Evolutionary conservation across 2,888 invertebrate genomes (phyloP).

Genomic region (Dicyrtomina minuta): DNA sequence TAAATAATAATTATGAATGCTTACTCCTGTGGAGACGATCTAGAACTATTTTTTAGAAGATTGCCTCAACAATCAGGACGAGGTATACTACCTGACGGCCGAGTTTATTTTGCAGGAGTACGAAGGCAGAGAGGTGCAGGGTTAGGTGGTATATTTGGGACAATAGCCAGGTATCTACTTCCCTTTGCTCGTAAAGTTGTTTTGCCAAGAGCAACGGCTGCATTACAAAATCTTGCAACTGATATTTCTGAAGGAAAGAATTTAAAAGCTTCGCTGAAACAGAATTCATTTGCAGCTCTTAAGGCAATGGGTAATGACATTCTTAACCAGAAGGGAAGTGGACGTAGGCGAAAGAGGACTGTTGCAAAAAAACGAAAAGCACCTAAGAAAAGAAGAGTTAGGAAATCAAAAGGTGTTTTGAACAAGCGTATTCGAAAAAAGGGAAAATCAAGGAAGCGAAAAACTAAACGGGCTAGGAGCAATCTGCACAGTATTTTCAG

Average conservation of each 20-base stretch:
- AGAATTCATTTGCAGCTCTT: not conserved
- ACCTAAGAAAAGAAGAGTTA: not conserved
- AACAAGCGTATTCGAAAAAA: too few species aligned
- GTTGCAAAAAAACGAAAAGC: too few species aligned
- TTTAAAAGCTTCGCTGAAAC: not conserved
- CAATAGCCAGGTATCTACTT: conserved; percentile 7
- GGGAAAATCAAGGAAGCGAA: too few species aligned
- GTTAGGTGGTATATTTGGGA: too few species aligned
- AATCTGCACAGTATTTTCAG: too few species aligned
- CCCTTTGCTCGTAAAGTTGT: conserved; percentile 25
- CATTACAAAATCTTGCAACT: not conserved
- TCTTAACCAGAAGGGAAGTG: conserved; percentile 19
- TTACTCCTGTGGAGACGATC: too few species aligned
- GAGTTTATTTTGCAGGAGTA: conserved; percentile 5
- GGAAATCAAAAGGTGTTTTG: not conserved
- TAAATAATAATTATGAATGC: too few species aligned
- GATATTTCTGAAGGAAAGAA: conserved; percentile 5
- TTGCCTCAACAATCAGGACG: not conserved
- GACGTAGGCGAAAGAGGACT: conserved; percentile 20
- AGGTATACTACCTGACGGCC: not conserved
- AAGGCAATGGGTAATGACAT: conserved; percentile 13
- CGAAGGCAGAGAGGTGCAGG: conserved; percentile 20
- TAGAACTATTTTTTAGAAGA: not conserved
- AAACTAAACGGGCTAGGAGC: too few species aligned
- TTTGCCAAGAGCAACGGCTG: conserved; percentile 15